A percentile compares a stretch with the other conserved stretches of the same genome.
Evolutionary conservation across 92 coral and sea anemone species (phyloP).

Genomic region (Diadumene lineata): DNA sequence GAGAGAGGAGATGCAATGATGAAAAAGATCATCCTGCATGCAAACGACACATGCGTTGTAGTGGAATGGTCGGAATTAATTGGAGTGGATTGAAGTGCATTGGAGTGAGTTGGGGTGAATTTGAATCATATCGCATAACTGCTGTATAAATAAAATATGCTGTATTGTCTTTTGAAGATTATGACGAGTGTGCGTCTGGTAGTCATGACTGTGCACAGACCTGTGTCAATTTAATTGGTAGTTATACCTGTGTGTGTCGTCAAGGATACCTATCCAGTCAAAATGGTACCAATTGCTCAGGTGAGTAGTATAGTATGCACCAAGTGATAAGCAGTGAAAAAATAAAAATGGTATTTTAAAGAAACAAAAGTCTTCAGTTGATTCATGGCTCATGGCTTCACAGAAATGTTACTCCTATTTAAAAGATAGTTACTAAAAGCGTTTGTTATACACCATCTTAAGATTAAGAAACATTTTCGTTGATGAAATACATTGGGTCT

Average conservation of each 20-base stretch:
- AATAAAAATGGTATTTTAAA: neutral
- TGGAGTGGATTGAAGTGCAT: no score
- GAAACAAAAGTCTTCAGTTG: neutral
- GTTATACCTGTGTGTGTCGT: conserved; percentile 71
- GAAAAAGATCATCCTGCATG: no score
- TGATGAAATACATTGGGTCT: no score
- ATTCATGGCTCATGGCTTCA: no score
- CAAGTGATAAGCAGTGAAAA: neutral
- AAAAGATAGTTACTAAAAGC: no score
- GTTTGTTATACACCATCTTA: no score
- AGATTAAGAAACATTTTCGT: no score
- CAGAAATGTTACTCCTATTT: no score
- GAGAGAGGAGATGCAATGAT: no score
- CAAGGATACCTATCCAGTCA: conserved; percentile 66
- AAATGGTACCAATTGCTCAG: conserved; percentile 63
- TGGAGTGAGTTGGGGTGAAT: neutral
- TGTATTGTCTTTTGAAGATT: conserved; percentile 31
- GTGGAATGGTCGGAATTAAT: no score
- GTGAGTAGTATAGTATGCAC: conserved; percentile 22
- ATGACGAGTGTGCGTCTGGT: conserved; percentile 69
- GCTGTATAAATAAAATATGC: neutral
- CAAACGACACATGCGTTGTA: no score
- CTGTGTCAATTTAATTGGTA: conserved; percentile 82
- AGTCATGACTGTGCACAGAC: conserved; percentile 63
- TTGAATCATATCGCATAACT: neutral